phyloP scores from a whole-genome alignment of 2,888 invertebrate genomes.

The Sialis fuliginosa region DNA sequence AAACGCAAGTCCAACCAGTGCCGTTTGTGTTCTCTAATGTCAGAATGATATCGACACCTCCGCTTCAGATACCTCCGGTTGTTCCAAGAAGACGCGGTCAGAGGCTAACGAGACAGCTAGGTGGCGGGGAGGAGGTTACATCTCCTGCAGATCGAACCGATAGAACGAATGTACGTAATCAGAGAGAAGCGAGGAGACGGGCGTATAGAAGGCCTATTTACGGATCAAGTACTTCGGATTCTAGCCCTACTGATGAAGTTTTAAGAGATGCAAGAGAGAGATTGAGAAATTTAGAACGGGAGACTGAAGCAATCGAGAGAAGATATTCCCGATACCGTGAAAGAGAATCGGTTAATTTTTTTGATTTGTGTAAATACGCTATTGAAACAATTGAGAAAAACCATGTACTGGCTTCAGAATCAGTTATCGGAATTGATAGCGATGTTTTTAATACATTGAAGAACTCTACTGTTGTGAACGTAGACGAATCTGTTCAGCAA shows the following conservation, averaged over 20 bases:
- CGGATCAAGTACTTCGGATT: constrained; percentile 11
- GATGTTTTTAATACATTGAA: too few species aligned
- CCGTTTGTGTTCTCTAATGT: too few species aligned
- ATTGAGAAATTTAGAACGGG: constrained; percentile 35
- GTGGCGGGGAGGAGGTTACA: neutral
- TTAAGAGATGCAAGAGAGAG: constrained; percentile 33
- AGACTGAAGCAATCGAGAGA: constrained; percentile 36
- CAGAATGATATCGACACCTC: too few species aligned
- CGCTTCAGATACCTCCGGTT: too few species aligned
- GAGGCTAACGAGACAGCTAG: neutral
- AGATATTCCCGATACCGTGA: constrained; percentile 29
- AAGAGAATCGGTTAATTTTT: constrained; percentile 13
- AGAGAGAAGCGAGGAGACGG: neutral
- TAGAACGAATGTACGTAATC: neutral
- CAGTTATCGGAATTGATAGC: too few species aligned
- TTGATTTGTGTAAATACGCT: too few species aligned
- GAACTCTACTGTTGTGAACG: too few species aligned
- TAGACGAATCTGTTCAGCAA: too few species aligned
- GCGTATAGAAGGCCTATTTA: neutral
- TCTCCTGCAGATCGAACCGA: neutral
- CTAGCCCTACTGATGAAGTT: constrained; percentile 28
- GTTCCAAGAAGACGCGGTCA: neutral
- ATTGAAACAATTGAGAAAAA: too few species aligned
- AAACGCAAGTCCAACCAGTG: too few species aligned
- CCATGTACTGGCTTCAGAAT: too few species aligned